A percentile compares a stretch with the other conserved stretches of the same genome.
These are phyloP conservation scores for Lithobius niger DNA, from an alignment of 1,140 invertebrate genomes.

Conservation along the genomic window DNA sequence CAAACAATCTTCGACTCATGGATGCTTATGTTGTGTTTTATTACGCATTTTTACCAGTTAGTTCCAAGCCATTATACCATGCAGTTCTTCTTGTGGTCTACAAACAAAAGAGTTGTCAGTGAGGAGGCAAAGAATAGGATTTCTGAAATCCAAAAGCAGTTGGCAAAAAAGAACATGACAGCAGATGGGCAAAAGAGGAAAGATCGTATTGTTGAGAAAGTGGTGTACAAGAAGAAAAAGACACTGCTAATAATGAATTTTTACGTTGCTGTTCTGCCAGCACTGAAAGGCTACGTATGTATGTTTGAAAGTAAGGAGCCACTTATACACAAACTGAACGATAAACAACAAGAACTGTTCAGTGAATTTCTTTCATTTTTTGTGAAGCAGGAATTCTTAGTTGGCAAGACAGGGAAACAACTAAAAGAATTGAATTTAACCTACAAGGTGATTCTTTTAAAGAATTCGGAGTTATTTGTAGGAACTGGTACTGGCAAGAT, in stretches of 20 bases:
- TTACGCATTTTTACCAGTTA: conserved; percentile 14
- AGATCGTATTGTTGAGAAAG: not conserved
- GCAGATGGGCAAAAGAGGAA: not conserved
- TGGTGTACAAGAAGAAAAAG: not conserved
- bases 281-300: not conserved
- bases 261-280: not conserved
- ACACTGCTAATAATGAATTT: not conserved
- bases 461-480: not conserved
- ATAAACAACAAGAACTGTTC: not conserved
- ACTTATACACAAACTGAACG: not conserved
- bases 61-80: not conserved
- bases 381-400: not conserved
- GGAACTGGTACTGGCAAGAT: not conserved
- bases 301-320: not conserved
- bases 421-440: not conserved
- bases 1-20: conserved; percentile 11
- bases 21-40: conserved; percentile 18
- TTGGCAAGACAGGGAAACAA: not conserved
- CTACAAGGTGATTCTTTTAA: not conserved
- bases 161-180: not conserved
- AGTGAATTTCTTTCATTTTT: not conserved
- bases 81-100: not conserved
- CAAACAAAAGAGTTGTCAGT: not conserved
- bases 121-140: not conserved
- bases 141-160: not conserved